Evolutionary conservation across 2,888 invertebrate species (phyloP).

Genomic region (Lepas anatifera): DNA sequence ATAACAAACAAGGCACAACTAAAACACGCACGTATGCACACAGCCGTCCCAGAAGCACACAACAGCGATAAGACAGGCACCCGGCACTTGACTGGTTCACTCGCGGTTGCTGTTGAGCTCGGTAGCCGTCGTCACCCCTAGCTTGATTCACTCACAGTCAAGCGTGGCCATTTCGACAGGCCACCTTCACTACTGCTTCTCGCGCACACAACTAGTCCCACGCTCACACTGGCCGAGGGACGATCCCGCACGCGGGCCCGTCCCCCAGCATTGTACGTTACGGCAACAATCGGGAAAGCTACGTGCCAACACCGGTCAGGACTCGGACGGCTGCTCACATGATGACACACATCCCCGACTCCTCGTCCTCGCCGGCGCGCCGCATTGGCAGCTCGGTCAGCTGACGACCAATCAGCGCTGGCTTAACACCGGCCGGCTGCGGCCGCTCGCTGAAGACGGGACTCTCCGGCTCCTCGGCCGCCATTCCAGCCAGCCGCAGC

Average conservation of each 20-base stretch:
- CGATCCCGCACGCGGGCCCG: too few species aligned
- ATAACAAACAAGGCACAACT: background rate
- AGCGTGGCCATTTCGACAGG: background rate
- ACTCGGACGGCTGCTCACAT: slow-evolving; percentile 17
- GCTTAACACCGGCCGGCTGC: slow-evolving; percentile 19
- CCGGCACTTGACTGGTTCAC: background rate
- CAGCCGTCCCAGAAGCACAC: too few species aligned
- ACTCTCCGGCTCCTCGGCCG: slow-evolving; percentile 22
- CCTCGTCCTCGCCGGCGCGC: slow-evolving; percentile 20
- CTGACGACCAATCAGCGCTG: slow-evolving; percentile 20
- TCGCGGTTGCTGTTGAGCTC: background rate
- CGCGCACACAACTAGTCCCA: background rate
- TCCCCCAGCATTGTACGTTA: too few species aligned
- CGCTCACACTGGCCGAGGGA: background rate
- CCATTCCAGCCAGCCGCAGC: slow-evolving; percentile 30
- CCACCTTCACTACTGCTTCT: background rate
- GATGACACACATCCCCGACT: slow-evolving; percentile 22
- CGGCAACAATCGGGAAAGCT: too few species aligned
- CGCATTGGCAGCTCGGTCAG: slow-evolving; percentile 18
- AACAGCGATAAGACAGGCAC: background rate
- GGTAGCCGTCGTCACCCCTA: background rate
- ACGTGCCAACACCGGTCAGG: too few species aligned
- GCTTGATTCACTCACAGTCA: too few species aligned
- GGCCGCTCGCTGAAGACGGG: slow-evolving; percentile 16
- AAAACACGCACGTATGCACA: background rate